A percentile compares a stretch with the other conserved stretches of the same genome.
Evolutionary conservation across 2,113 vertebrate genomes (phyloP).

Genomic region (Salminus brasiliensis): DNA sequence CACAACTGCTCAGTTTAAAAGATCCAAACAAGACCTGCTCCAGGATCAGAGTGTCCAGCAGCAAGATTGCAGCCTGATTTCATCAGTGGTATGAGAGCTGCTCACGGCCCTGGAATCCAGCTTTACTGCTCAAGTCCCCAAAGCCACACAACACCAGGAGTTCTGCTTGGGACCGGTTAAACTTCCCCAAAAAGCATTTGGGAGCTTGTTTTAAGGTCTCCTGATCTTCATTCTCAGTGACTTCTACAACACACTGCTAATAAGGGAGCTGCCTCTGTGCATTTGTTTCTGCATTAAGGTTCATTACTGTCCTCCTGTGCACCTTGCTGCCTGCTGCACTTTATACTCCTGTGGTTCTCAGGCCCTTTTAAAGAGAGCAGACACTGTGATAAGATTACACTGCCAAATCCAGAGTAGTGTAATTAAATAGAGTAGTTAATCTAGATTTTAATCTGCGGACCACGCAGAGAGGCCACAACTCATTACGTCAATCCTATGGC

Average conservation of each 20-base stretch:
- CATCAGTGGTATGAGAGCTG: not conserved
- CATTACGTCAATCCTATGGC: conserved; percentile 25
- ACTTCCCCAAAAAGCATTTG: not conserved
- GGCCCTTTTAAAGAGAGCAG: conserved; percentile 59
- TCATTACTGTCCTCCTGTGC: not conserved
- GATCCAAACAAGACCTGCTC: not conserved
- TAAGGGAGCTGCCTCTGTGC: not conserved
- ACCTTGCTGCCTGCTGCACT: not conserved
- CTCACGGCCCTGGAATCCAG: not conserved
- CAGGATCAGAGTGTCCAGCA: not conserved
- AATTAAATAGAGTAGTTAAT: conserved; percentile 73
- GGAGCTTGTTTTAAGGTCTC: not conserved
- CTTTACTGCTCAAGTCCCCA: not conserved
- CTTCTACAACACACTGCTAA: not conserved
- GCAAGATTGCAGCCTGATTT: not conserved
- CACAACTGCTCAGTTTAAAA: too few species aligned
- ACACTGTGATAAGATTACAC: conserved; percentile 62
- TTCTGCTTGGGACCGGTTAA: not conserved
- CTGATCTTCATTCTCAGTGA: not conserved
- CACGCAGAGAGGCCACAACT: conserved; percentile 44
- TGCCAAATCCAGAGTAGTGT: conserved; percentile 56
- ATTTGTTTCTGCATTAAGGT: not conserved
- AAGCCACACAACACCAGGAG: not conserved
- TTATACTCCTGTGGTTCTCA: conserved; percentile 21
- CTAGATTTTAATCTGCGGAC: conserved; percentile 45